Evolutionary conservation across 30 jellyfish, hydroid and myxozoan genomes (phyloP).

Genomic region (Sanderia malayensis): DNA sequence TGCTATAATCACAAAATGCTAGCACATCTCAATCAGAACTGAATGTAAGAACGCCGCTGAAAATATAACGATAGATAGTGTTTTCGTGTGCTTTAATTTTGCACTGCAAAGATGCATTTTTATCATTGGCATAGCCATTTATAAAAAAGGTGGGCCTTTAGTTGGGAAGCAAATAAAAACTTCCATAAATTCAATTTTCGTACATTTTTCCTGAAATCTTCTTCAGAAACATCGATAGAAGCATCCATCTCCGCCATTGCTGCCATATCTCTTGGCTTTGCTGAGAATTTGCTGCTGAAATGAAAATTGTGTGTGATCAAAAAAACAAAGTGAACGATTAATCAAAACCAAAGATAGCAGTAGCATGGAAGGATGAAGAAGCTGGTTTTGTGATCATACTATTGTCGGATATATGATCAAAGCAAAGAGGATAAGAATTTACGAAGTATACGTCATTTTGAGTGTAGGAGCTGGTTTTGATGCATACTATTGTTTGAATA

Average conservation of each 20-base stretch:
- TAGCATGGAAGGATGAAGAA: no score
- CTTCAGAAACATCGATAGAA: neutral
- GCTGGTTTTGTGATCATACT: no score
- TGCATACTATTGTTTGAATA: no score
- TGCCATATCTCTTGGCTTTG: neutral
- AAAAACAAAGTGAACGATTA: no score
- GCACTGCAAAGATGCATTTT: neutral
- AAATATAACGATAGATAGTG: neutral
- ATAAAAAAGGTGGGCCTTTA: neutral
- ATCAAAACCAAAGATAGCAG: no score
- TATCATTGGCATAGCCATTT: neutral
- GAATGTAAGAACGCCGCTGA: neutral
- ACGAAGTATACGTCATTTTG: no score
- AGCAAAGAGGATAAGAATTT: no score
- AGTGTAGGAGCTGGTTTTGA: no score
- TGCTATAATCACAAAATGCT: neutral
- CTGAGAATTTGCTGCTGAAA: no score
- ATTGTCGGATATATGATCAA: no score
- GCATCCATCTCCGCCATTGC: neutral
- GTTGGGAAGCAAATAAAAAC: neutral
- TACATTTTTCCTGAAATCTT: slow-evolving; percentile 7
- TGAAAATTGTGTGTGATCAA: no score
- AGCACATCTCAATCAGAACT: neutral
- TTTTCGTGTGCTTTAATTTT: neutral
- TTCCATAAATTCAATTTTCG: neutral